A percentile compares a stretch with the other conserved stretches of the same genome.
Conservation (phyloP, 1,140 invertebrate genomes). For the Chironomus tepperi region DNA sequence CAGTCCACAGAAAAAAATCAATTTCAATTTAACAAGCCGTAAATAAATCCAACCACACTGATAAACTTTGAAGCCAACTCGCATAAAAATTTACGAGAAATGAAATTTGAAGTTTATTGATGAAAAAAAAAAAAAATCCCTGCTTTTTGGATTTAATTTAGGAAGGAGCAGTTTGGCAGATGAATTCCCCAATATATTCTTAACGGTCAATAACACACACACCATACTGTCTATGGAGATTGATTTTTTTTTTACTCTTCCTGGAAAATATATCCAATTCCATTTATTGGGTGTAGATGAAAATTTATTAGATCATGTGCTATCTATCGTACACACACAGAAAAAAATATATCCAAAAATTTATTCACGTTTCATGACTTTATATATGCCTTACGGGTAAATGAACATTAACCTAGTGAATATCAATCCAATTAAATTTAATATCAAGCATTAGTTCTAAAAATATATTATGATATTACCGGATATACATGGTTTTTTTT, state of each 20-base stretch:
- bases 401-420: background rate
- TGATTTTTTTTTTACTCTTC: background rate
- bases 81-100: no score
- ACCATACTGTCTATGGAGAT: background rate
- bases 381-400: background rate
- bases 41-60: no score
- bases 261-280: background rate
- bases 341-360: background rate
- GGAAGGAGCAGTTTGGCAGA: background rate
- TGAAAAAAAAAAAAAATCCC: no score
- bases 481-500: no score
- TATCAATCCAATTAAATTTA: constrained; percentile 2
- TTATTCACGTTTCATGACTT: background rate
- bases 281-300: no score
- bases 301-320: no score
- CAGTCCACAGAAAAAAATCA: no score
- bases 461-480: background rate
- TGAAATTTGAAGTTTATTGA: no score
- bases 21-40: no score
- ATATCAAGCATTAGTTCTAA: background rate
- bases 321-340: background rate
- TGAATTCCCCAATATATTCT: background rate
- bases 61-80: no score
- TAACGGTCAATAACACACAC: background rate
- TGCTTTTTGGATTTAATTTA: no score